phyloP scores from a whole-genome alignment of 2,113 vertebrate genomes.

The Furnarius figulus region DNA sequence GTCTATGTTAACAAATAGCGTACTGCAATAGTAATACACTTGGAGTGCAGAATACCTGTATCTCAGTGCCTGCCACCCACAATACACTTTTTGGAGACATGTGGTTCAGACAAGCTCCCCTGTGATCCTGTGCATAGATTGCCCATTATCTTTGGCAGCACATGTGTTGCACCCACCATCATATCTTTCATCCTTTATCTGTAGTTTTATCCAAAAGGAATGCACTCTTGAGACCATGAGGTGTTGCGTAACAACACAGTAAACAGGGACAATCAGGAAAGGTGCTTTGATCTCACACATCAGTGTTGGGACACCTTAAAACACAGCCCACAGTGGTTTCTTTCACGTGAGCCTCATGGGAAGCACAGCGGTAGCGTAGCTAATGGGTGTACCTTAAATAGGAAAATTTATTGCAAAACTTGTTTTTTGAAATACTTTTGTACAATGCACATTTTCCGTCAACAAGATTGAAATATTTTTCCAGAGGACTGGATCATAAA shows the following conservation, averaged over 20 bases:
- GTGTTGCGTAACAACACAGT: background rate
- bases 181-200: background rate
- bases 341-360: background rate
- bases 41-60: background rate
- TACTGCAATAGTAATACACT: background rate
- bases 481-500: background rate
- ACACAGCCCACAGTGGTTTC: background rate
- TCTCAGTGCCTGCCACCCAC: background rate
- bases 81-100: background rate
- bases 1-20: background rate
- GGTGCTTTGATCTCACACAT: background rate
- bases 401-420: background rate
- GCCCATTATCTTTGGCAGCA: background rate
- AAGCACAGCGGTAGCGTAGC: background rate
- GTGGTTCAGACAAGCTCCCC: background rate
- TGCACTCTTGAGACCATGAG: background rate
- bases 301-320: background rate
- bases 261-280: background rate
- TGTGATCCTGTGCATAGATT: background rate
- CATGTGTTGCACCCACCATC: rapidly evolving
- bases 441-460: background rate
- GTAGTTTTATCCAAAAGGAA: background rate
- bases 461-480: background rate
- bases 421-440: background rate
- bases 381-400: background rate